Percentiles rank a stretch among this genome's conserved stretches.
Conservation (phyloP, 2,888 invertebrate species). For the Cynaeus angustus region DNA sequence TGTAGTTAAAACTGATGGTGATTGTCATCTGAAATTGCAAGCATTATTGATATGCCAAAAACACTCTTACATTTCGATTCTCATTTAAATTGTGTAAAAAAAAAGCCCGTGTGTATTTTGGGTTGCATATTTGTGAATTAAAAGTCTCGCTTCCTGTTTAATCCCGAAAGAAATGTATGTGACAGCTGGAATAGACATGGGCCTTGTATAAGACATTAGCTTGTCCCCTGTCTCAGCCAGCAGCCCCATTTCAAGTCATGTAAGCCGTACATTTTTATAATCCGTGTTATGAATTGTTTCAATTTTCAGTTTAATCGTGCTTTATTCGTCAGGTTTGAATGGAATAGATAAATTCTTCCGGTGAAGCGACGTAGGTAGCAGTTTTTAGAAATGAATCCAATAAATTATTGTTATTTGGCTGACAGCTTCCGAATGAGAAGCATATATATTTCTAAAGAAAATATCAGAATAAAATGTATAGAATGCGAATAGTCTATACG, state of each 20-base stretch:
- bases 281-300: too few species aligned
- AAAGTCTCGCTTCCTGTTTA: background rate
- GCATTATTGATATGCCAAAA: too few species aligned
- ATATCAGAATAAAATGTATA: conserved; percentile 35
- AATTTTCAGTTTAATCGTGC: background rate
- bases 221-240: conserved; percentile 4
- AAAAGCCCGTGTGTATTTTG: too few species aligned
- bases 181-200: conserved; percentile 13
- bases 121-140: background rate
- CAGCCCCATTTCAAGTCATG: background rate
- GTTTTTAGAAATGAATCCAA: conserved; percentile 18
- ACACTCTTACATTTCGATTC: too few species aligned
- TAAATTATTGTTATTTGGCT: conserved; percentile 28
- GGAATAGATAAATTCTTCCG: conserved; percentile 13
- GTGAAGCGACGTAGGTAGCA: conserved; percentile 1
- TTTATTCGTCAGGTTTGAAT: background rate
- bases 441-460: conserved; percentile 31
- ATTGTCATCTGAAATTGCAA: too few species aligned
- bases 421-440: conserved; percentile 32
- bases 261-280: background rate
- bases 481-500: too few species aligned
- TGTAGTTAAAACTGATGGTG: too few species aligned
- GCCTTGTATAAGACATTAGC: conserved; percentile 11
- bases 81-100: too few species aligned
- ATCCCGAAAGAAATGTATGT: conserved; percentile 1